phyloP scores from a whole-genome alignment of 1,140 invertebrate genomes.

The Venustaconcha ellipsiformis region DNA sequence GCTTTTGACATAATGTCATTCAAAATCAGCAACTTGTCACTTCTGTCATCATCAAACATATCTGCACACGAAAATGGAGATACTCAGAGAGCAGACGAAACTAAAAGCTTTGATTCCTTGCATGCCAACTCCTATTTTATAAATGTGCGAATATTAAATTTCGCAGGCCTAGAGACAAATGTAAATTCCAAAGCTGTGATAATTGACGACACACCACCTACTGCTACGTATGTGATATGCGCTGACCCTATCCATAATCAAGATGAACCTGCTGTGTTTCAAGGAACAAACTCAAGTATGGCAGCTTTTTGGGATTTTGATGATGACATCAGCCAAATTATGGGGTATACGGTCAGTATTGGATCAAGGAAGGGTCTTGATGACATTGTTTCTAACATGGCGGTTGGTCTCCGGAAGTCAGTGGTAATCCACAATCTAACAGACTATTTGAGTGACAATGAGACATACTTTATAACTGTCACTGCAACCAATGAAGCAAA shows the following conservation, averaged over 20 bases:
- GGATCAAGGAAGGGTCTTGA: neutral
- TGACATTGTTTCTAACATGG: conserved; percentile 6
- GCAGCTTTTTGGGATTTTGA: conserved; percentile 22
- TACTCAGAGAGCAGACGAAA: neutral
- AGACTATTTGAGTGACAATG: neutral
- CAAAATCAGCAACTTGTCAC: neutral
- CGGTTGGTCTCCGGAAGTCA: conserved; percentile 3
- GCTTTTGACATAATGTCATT: conserved; percentile 13
- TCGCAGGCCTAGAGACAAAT: conserved; percentile 11
- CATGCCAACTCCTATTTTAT: conserved; percentile 8
- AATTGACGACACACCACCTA: conserved; percentile 16
- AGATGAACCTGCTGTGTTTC: conserved; percentile 11
- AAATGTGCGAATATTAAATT: conserved; percentile 17
- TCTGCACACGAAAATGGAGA: neutral
- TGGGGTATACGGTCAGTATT: conserved; percentile 1
- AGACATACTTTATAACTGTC: neutral
- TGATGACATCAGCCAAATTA: conserved; percentile 15
- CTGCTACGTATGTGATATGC: conserved; percentile 15
- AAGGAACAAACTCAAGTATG: conserved; percentile 16
- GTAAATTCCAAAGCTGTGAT: conserved; percentile 14
- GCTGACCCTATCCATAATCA: conserved; percentile 10
- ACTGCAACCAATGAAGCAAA: conserved; percentile 9
- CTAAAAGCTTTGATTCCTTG: neutral
- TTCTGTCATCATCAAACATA: neutral
- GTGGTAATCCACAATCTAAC: conserved; percentile 1